Percentiles rank a stretch among this genome's conserved stretches.
Conservation (phyloP, 2,797 vertebrate genomes). For the Clarias laeviceps region DNA sequence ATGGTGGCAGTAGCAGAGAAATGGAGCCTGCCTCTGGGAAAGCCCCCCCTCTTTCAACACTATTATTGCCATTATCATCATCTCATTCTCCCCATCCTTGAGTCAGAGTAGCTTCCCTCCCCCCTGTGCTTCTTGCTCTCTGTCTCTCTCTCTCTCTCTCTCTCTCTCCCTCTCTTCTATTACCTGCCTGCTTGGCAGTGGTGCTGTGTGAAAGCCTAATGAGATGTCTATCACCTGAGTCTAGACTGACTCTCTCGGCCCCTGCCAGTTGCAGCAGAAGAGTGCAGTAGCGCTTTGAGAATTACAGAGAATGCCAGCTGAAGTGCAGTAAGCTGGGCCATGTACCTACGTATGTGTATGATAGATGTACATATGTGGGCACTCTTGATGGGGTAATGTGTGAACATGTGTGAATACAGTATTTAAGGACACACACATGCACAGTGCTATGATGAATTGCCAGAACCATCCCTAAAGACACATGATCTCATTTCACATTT, state of each 20-base stretch:
- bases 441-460: conserved; percentile 30
- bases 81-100: conserved; percentile 62
- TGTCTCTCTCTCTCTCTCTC: conserved; percentile 32
- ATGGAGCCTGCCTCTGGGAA: conserved; percentile 46
- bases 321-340: conserved; percentile 19
- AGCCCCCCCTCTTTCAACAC: conserved; percentile 71
- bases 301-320: conserved; percentile 41
- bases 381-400: conserved; percentile 28
- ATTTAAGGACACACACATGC: conserved; percentile 40
- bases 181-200: conserved; percentile 65
- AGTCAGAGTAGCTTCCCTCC: conserved; percentile 30
- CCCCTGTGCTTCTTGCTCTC: conserved; percentile 27
- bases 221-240: conserved; percentile 80
- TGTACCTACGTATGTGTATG: conserved; percentile 31
- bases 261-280: conserved; percentile 31
- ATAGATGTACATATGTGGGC: conserved; percentile 39
- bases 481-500: conserved; percentile 25
- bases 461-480: conserved; percentile 19
- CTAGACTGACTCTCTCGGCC: conserved; percentile 66
- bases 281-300: conserved; percentile 41
- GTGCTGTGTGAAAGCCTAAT: conserved; percentile 71
- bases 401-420: conserved; percentile 38
- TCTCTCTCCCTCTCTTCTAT: conserved; percentile 46
- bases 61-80: conserved; percentile 81
- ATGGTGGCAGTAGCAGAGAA: conserved; percentile 66